These are phyloP conservation scores for Ephydatia muelleri DNA, from an alignment of 37 sponge, comb jelly and placozoan genomes.

Conservation along the genomic window DNA sequence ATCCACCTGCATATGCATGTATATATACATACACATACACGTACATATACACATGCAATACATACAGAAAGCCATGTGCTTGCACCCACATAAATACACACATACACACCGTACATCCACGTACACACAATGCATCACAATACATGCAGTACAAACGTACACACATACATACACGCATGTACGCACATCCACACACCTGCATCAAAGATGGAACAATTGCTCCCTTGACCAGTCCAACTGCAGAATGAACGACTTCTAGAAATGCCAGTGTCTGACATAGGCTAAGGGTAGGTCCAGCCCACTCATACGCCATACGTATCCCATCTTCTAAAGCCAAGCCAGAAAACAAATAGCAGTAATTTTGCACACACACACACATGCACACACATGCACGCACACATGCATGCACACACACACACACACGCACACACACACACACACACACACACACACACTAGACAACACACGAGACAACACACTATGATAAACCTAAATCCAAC, in stretches of 20 bases:
- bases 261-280: slow-evolving; percentile 54
- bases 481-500: too few species aligned
- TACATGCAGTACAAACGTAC: too few species aligned
- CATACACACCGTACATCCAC: background rate
- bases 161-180: background rate
- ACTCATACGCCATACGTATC: slow-evolving; percentile 58
- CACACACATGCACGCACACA: slow-evolving; percentile 7
- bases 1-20: too few species aligned
- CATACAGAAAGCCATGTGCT: too few species aligned
- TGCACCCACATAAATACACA: background rate
- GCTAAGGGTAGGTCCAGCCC: slow-evolving; percentile 43
- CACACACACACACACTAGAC: too few species aligned
- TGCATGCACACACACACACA: background rate
- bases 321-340: slow-evolving; percentile 14
- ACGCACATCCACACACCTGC: slow-evolving; percentile 50
- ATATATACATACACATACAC: too few species aligned
- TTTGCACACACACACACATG: too few species aligned
- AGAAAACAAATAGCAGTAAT: too few species aligned
- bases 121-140: too few species aligned
- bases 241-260: slow-evolving; percentile 70
- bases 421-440: background rate
- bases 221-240: slow-evolving; percentile 66
- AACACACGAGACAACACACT: too few species aligned
- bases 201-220: slow-evolving; percentile 41
- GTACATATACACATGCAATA: too few species aligned